A percentile compares a stretch with the other conserved stretches of the same genome.
Evolutionary conservation across 2,888 invertebrate species (phyloP).

Genomic region (Crossocerus cetratus): DNA sequence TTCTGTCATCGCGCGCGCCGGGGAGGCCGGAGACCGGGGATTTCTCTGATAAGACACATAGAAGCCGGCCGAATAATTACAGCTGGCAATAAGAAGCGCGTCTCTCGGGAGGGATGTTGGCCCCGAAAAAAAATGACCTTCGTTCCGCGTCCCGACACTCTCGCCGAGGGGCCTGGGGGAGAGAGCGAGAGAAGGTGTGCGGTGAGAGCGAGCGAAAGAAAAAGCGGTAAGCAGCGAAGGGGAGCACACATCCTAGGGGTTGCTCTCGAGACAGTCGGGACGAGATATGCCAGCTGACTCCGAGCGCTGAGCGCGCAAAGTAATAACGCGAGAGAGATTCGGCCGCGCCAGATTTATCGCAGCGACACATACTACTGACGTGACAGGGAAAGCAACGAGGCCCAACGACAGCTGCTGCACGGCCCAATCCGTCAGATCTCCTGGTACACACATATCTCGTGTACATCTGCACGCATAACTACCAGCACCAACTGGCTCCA

Average conservation of each 20-base stretch:
- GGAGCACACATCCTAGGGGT: background rate
- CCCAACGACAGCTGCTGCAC: constrained; percentile 61
- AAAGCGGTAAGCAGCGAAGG: background rate
- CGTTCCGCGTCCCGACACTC: too few species aligned
- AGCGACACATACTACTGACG: constrained; percentile 62
- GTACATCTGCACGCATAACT: constrained; percentile 9
- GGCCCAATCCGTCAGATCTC: constrained; percentile 26
- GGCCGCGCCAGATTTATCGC: constrained; percentile 64
- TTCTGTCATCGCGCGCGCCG: too few species aligned
- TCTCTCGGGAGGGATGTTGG: constrained; percentile 2
- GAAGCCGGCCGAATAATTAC: constrained; percentile 31
- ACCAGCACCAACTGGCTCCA: too few species aligned
- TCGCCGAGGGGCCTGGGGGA: background rate
- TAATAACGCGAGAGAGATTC: constrained; percentile 62
- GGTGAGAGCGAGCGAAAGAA: background rate
- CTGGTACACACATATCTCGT: constrained; percentile 25
- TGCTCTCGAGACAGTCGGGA: constrained; percentile 1
- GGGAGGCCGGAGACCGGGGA: too few species aligned
- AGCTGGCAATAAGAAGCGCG: constrained; percentile 31
- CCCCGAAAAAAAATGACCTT: too few species aligned
- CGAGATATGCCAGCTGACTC: constrained; percentile 41
- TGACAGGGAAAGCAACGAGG: constrained; percentile 66
- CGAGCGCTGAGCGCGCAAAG: constrained; percentile 47
- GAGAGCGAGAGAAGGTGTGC: background rate
- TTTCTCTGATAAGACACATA: constrained; percentile 3